Evolutionary conservation across 2,113 vertebrate species (phyloP).

Genomic region (Lasiurus borealis): DNA sequence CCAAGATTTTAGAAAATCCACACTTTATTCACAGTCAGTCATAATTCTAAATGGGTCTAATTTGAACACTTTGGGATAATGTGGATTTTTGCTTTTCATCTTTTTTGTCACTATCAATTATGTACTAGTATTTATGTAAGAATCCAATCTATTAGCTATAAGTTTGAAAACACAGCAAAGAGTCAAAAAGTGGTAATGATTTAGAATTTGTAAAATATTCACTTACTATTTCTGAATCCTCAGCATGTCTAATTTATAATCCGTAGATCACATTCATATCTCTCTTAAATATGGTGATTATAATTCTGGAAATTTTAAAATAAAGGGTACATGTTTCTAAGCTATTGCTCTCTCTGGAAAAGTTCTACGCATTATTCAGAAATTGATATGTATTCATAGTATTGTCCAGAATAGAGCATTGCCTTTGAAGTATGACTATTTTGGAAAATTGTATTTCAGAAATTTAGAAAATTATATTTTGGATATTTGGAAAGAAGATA

Average conservation of each 20-base stretch:
- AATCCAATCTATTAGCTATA: neutral
- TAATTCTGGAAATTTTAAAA: constrained; percentile 32
- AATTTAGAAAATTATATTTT: constrained; percentile 27
- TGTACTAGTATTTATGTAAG: neutral
- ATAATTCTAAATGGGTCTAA: neutral
- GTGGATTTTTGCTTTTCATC: constrained; percentile 41
- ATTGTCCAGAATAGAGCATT: neutral
- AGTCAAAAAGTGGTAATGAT: neutral
- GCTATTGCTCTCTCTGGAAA: constrained; percentile 4
- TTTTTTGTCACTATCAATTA: neutral
- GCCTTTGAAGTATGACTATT: constrained; percentile 33
- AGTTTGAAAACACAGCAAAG: neutral
- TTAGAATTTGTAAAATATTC: constrained; percentile 52
- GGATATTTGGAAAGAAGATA: neutral
- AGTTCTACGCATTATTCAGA: neutral
- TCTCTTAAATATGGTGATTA: constrained; percentile 36
- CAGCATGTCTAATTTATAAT: constrained; percentile 3
- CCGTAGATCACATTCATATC: neutral
- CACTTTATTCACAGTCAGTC: neutral
- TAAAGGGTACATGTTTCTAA: neutral
- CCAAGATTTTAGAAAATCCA: constrained; percentile 2
- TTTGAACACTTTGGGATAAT: neutral
- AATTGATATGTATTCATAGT: constrained; percentile 35
- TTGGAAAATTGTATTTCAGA: constrained; percentile 1
- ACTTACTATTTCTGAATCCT: neutral